Evolutionary conservation across 2,888 invertebrate species (phyloP), one percentile per base, ranked within the genome.

Genomic region (Protonemura montana): DNA sequence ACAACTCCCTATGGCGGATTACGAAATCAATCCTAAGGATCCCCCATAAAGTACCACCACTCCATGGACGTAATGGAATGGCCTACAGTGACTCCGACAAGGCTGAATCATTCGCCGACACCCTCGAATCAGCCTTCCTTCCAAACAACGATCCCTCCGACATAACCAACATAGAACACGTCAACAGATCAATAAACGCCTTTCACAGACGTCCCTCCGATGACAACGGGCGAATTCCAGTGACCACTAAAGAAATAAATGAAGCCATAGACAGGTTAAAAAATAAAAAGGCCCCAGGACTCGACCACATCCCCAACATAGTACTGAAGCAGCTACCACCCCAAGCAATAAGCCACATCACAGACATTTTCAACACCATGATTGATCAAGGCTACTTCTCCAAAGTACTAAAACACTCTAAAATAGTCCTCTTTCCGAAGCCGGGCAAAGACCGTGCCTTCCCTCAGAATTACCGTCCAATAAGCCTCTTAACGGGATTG

Each of bases 361-460:
- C 81, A 5, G 3, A 81, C 2, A 28, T 81, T 27, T 81, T 81
- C 81, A 81, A 81, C 29, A 5, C 29, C 25, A 81, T 81, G 81
- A 5, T 81, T 5, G 6, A 29, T 6, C 21, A 6, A 3, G 6
- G 27, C 16, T 81, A 81, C 27, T 81, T 81, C 3, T 25, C 81
- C 6, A 26, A 5, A 5, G 10, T 41, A 28, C 89, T 88, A 89
- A 90, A 89, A 88, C 87, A 76, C 0, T 88, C 89, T 25, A 87
- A 86, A 81, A 86, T 89, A 28, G 88, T 89, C 10, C 86, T 88
- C 27, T 87, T 90, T n/a, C 88, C 85, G 0, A 90, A 90, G 87
- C 88, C 89, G 7, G 88, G 87, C 28, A 90, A 90, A 88, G 80
- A 86, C n/a, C 86, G 85, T 0, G 42, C 35, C 10, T 25, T 85